Evolutionary conservation across 1,140 invertebrate species (phyloP), one percentile per base, ranked within the genome.

Genomic region (Neomicropteryx cornuta): DNA sequence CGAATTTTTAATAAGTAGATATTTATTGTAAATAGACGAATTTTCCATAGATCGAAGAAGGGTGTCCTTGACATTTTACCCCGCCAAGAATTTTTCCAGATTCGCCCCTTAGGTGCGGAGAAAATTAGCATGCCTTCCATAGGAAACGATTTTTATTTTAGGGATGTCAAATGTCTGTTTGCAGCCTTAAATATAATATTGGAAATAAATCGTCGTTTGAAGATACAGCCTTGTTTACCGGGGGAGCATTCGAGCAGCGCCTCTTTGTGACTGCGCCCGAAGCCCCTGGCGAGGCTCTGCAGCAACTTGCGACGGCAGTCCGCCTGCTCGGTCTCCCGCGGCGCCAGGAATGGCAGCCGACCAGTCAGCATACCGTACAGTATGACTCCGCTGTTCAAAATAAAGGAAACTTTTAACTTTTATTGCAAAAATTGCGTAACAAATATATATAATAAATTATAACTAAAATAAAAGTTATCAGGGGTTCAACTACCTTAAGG

Each of bases 351-450:
- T 14, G 79, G 81, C 43, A 83, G 56, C 38, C 71, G 70, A 22
- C 81, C 80, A 2, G 76, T 66, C 38, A 74, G 65, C 75, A 80
- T 79, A 20, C 70, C 73, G 59, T 78, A 82, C 40, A 79, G 64
- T 34, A 80, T 74, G 29, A 81, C 72, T 32, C 79, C 78, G 19
- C 77, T 80, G 62, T 10, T 56, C 58, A 45, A 46, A 37, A 51
- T 8, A 39, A 29, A 41, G 34, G 33, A 28, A 18, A 42, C 21
- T 19, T 21, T 20, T 16, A 21, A 16, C 19, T 28, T 32, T 46
- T 36, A 29, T 18, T 36, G 23, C 18, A 14, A 41, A 28, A 19
- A 32, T 16, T 27, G 23, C 18, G 22, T 5, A 21, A 10, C 19
- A 18, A 31, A 22, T 20, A 14, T 6, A 29, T 19, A 38, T 8